Evolutionary conservation across 2,113 vertebrate species (phyloP), one percentile per base, ranked within the genome.

Genomic region (Colinus virginianus): DNA sequence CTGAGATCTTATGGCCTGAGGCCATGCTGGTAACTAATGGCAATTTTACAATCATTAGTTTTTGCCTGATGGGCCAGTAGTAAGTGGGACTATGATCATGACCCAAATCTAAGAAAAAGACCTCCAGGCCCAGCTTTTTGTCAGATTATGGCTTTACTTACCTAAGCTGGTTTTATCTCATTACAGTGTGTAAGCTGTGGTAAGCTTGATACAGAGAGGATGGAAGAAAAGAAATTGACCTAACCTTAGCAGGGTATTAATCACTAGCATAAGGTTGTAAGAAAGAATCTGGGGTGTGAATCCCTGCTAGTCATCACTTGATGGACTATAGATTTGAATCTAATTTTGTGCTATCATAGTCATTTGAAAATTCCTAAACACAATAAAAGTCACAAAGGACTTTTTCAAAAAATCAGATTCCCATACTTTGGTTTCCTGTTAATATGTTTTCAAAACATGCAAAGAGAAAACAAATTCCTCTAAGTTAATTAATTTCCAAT

Each of bases 141-240:
- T 95, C 95, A 96, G 91, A 93, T 84, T 94, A 94, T 26, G 67
- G 87, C 66, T 96, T 94, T 93, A 89, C 88, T 94, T 95, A 95
- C 92, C 90, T 95, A 96, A 95, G 84, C 87, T 90, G 93, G 87
- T 85, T 93, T 96, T 96, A 93, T 95, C 82, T 96, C 90, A 90
- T 94, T 96, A 96, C 56, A 69, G 70, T 88, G 78, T 91, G 78
- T 95, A 92, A 96, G 78, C 79, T 94, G 78, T 87, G 66, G 95
- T 95, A 94, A 95, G 78, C 87, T 91, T 93, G 88, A 96, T 94
- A 88, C 48, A 91, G 87, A 83, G 88, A 82, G 67, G 79, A 78
- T 59, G 43, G 70, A 88, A 95, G 79, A 91, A 94, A 79, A 94
- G 62, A 90, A 92, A 94, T 78, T 16, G 2, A 96, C 91, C 90